These are phyloP conservation scores for Microchirus variegatus DNA, from an alignment of 2,797 vertebrate genomes.

Conservation along the genomic window DNA sequence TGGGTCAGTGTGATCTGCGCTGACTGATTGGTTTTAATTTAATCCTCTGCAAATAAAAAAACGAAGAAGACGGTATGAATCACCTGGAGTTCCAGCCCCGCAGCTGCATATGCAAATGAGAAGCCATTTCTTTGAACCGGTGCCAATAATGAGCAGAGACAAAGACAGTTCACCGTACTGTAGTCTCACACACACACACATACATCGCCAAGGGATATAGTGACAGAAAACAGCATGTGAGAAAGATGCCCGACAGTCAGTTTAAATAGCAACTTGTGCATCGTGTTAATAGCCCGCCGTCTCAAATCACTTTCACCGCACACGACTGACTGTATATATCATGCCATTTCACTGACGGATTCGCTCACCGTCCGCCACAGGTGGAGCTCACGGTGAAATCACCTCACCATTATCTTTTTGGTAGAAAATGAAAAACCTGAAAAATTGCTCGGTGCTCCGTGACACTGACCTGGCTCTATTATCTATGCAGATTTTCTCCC, in stretches of 20 bases:
- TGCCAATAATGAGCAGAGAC: slow-evolving; percentile 73
- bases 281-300: slow-evolving; percentile 2
- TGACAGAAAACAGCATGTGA: slow-evolving; percentile 37
- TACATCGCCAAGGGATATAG: slow-evolving; percentile 45
- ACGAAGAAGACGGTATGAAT: slow-evolving; percentile 71
- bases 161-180: slow-evolving; percentile 55
- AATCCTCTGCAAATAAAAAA: slow-evolving; percentile 68
- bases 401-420: slow-evolving; percentile 10
- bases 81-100: slow-evolving; percentile 62
- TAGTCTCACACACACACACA: slow-evolving; percentile 12
- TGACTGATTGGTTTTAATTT: slow-evolving; percentile 80
- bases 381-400: slow-evolving; percentile 15
- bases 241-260: slow-evolving; percentile 25
- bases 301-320: slow-evolving; percentile 3
- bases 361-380: slow-evolving; percentile 14
- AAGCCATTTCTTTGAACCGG: slow-evolving; percentile 72
- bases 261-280: slow-evolving; percentile 19
- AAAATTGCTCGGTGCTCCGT: neutral
- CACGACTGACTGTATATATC: neutral
- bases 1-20: slow-evolving; percentile 52
- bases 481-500: neutral
- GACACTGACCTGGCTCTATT: neutral
- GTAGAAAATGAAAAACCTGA: slow-evolving; percentile 11
- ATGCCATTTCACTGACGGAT: slow-evolving; percentile 29
- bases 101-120: slow-evolving; percentile 77